Percentiles rank a stretch among this genome's conserved stretches.
Evolutionary conservation across 2,888 invertebrate genomes (phyloP).

Genomic region (Parochlus steinenii): DNA sequence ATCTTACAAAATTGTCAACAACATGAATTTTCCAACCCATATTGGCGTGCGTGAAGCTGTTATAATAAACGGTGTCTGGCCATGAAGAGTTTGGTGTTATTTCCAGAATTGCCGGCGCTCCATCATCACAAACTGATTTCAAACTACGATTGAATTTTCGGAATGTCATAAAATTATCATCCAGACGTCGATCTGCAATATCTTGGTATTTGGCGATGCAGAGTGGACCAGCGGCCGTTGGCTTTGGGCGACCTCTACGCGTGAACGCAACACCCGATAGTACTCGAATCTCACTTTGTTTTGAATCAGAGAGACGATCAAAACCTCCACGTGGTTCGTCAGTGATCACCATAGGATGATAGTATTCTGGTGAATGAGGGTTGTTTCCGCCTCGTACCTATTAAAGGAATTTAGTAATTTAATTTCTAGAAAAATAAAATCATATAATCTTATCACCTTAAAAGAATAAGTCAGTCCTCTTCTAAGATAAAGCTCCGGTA

Average conservation of each 20-base stretch:
- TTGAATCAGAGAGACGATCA: constrained; percentile 51
- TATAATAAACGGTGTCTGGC: constrained; percentile 85
- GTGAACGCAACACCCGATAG: constrained; percentile 68
- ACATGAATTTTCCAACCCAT: constrained; percentile 93
- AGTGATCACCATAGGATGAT: constrained; percentile 81
- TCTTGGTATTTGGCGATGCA: constrained; percentile 51
- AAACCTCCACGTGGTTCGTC: constrained; percentile 72
- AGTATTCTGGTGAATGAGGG: constrained; percentile 67
- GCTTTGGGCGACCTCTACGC: constrained; percentile 62
- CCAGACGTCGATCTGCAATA: constrained; percentile 56
- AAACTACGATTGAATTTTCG: constrained; percentile 72
- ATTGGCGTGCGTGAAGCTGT: constrained; percentile 83
- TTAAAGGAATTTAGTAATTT: constrained; percentile 1
- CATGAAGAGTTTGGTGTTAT: constrained; percentile 78
- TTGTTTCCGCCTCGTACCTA: constrained; percentile 67
- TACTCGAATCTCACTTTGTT: constrained; percentile 52
- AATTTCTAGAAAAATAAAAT: neutral
- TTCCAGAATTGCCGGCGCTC: constrained; percentile 53
- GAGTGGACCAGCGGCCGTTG: constrained; percentile 66
- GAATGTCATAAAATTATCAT: constrained; percentile 62
- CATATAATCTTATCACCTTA: constrained; percentile 30
- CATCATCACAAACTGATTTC: constrained; percentile 47
- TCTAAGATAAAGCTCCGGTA: constrained; percentile 74
- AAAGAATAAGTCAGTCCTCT: constrained; percentile 75
- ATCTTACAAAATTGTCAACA: constrained; percentile 46